These are phyloP conservation scores for Emys orbicularis DNA, from an alignment of 2,797 vertebrate species.

Conservation along the genomic window DNA sequence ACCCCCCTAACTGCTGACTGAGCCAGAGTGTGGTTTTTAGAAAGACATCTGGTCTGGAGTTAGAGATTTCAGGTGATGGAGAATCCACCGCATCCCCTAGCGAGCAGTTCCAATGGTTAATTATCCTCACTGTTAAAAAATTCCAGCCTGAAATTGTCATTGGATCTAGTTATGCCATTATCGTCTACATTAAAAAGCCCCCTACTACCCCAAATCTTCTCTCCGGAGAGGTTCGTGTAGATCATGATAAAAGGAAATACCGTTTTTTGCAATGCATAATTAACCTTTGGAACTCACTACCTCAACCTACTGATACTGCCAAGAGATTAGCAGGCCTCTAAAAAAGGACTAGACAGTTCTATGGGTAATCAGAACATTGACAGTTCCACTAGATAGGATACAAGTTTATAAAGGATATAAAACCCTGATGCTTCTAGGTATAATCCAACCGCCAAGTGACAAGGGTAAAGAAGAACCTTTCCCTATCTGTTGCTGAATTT, in stretches of 20 bases:
- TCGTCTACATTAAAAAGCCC: not conserved
- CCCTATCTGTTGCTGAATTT: not conserved
- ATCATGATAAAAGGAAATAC: slow-evolving; percentile 61
- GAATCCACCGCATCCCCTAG: not conserved
- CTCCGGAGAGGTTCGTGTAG: not conserved
- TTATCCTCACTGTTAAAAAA: slow-evolving; percentile 10
- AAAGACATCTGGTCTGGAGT: not conserved
- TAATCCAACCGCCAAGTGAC: not conserved
- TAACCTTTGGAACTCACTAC: not conserved
- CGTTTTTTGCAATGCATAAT: not conserved
- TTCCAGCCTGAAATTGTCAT: not conserved
- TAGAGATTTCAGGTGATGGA: not conserved
- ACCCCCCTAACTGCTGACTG: not conserved
- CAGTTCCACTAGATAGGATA: not conserved
- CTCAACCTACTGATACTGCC: not conserved
- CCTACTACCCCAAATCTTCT: not conserved
- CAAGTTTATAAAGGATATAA: not conserved
- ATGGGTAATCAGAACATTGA: not conserved
- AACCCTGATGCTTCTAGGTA: not conserved
- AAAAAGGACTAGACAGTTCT: not conserved
- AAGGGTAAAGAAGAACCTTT: not conserved
- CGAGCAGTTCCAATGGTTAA: not conserved
- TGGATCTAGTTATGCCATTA: not conserved
- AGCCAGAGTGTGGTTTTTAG: not conserved
- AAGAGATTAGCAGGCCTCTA: not conserved